Conservation (phyloP, 2,797 vertebrate species). For the Schizopygopsis pylzovi region DNA sequence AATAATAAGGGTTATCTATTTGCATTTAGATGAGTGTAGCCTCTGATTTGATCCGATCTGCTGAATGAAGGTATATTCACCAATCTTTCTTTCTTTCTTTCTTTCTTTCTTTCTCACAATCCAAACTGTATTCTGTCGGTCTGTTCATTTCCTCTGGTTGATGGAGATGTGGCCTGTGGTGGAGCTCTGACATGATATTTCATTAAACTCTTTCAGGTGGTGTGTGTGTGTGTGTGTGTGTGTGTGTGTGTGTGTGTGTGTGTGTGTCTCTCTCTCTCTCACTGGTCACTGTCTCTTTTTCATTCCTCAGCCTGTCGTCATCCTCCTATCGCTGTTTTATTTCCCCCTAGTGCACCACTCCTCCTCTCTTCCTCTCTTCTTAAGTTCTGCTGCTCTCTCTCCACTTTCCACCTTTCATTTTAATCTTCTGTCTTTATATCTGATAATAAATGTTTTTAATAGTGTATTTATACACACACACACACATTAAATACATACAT, state of each 20-base stretch:
- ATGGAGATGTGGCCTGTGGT: constrained; percentile 47
- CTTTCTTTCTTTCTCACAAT: neutral
- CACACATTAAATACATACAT: too few species aligned
- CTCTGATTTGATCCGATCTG: neutral
- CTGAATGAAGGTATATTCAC: neutral
- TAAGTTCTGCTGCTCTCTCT: neutral
- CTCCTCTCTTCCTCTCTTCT: neutral
- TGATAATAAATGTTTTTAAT: neutral
- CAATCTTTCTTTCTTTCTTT: neutral
- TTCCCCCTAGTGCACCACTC: neutral
- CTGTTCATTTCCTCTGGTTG: constrained; percentile 30
- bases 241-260: too few species aligned
- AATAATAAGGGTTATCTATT: neutral
- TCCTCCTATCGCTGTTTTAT: constrained; percentile 17
- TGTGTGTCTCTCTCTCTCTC: too few species aligned
- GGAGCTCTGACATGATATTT: constrained; percentile 51
- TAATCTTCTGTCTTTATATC: neutral
- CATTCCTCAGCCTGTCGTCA: constrained; percentile 45
- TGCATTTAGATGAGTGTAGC: neutral
- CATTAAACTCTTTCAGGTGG: constrained; percentile 26
- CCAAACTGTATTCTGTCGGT: neutral
- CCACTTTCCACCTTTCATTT: neutral
- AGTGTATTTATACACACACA: too few species aligned
- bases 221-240: too few species aligned
- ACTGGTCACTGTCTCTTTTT: constrained; percentile 49